These are phyloP conservation scores for Muntiacus reevesi DNA, from an alignment of 2,113 vertebrate genomes.

Conservation along the genomic window DNA sequence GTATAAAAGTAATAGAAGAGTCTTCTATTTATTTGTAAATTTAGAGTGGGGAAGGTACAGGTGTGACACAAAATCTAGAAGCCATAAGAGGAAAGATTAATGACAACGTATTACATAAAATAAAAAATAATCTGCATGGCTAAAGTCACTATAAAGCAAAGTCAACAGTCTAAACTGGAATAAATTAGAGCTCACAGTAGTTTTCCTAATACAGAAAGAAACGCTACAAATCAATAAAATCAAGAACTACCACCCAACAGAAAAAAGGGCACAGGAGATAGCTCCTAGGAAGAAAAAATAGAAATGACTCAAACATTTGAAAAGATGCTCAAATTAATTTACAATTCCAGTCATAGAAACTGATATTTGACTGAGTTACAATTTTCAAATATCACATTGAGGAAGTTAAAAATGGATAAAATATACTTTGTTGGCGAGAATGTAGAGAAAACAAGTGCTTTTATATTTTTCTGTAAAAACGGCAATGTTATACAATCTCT, in stretches of 20 bases:
- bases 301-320: neutral
- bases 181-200: neutral
- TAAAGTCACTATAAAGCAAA: neutral
- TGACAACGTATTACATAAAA: neutral
- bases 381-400: neutral
- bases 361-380: neutral
- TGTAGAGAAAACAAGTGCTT: neutral
- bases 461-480: conserved; percentile 6
- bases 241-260: neutral
- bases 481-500: neutral
- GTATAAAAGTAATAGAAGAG: neutral
- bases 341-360: neutral
- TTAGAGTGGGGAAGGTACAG: neutral
- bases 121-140: neutral
- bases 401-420: neutral
- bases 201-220: neutral
- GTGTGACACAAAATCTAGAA: neutral
- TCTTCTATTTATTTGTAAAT: neutral
- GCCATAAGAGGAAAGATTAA: neutral
- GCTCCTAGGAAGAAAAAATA: neutral
- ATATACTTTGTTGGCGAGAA: neutral
- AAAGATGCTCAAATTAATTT: conserved; percentile 22
- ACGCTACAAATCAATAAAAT: neutral
- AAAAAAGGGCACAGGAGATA: neutral
- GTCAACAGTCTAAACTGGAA: neutral